A percentile compares a stretch with the other conserved stretches of the same genome.
phyloP scores from a whole-genome alignment of 2,113 vertebrate genomes.

The Ifrita kowaldi region DNA sequence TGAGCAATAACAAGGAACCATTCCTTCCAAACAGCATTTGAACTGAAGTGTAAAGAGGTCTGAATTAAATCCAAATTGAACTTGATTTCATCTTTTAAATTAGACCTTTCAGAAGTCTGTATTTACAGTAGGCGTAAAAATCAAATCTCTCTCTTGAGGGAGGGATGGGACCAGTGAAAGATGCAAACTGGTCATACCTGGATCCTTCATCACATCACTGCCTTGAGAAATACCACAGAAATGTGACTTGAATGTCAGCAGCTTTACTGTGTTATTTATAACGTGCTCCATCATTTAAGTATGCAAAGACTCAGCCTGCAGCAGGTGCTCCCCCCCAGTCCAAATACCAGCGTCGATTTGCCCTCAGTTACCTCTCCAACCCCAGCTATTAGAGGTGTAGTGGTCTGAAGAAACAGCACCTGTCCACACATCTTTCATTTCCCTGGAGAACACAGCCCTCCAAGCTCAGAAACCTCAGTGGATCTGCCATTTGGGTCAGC shows the following conservation, averaged over 20 bases:
- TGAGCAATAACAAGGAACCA: constrained; percentile 33
- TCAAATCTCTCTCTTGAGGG: not conserved
- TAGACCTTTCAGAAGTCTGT: not conserved
- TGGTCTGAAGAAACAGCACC: not conserved
- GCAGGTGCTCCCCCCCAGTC: not conserved
- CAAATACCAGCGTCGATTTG: not conserved
- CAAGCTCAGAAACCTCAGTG: not conserved
- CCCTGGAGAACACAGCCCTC: not conserved
- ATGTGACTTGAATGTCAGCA: constrained; percentile 24
- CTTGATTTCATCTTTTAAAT: constrained; percentile 43
- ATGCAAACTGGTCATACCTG: not conserved
- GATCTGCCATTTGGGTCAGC: not conserved
- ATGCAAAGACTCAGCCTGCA: not conserved
- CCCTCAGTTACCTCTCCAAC: not conserved
- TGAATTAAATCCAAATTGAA: constrained; percentile 48
- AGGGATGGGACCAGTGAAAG: not conserved
- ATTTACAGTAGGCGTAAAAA: constrained; percentile 13
- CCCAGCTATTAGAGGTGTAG: not conserved
- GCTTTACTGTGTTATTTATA: constrained; percentile 40
- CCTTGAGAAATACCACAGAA: constrained; percentile 26
- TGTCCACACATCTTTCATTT: not conserved
- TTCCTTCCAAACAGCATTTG: constrained; percentile 37
- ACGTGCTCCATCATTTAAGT: not conserved
- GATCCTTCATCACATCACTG: not conserved
- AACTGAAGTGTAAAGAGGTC: constrained; percentile 6